These are phyloP conservation scores for Aphidius colemani DNA, from an alignment of 2,888 invertebrate genomes.

Conservation along the genomic window DNA sequence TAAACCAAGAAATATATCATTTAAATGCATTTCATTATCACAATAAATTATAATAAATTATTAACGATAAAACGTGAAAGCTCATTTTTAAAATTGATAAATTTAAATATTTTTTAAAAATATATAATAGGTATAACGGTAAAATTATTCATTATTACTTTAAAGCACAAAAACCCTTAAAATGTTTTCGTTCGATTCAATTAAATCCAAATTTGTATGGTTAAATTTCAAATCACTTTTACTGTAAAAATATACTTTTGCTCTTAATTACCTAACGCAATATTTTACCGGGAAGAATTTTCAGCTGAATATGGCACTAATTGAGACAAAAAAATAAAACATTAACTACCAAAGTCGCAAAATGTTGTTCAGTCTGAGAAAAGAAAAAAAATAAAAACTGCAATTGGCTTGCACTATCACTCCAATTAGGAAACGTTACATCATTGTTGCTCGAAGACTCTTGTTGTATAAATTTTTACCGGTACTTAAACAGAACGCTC, in stretches of 20 bases:
- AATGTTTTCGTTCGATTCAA: no score
- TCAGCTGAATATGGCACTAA: conserved; percentile 50
- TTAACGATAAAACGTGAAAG: no score
- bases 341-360: conserved; percentile 33
- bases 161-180: no score
- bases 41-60: no score
- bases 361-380: neutral
- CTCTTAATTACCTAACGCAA: conserved; percentile 6
- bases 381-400: conserved; percentile 40
- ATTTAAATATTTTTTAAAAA: no score
- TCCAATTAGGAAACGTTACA: conserved; percentile 55
- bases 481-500: conserved; percentile 29
- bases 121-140: no score
- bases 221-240: no score
- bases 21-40: neutral
- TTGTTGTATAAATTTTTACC: conserved; percentile 38
- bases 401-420: conserved; percentile 47
- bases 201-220: no score
- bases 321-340: conserved; percentile 31
- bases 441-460: conserved; percentile 33
- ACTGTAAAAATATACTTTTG: neutral
- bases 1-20: neutral
- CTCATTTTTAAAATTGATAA: no score
- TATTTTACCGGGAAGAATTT: conserved; percentile 36
- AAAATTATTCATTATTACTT: no score